Conservation (phyloP, 1,140 invertebrate species). For the Apis cerana region DNA sequence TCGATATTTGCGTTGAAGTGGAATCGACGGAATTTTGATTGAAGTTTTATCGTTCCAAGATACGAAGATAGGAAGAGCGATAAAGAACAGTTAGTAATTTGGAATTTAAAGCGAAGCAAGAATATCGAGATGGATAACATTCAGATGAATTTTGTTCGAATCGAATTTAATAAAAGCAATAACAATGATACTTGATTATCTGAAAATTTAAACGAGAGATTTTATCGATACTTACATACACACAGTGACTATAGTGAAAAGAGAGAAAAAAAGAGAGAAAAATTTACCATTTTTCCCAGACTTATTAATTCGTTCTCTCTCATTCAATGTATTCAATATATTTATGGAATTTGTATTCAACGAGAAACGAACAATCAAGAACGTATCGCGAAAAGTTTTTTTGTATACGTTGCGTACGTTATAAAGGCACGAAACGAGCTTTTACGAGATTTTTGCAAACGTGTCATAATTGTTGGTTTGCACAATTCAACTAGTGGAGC, state of each 20-base stretch:
- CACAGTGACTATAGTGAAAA: too few species aligned
- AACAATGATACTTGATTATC: neutral
- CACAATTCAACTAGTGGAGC: constrained; percentile 49
- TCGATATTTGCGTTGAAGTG: neutral
- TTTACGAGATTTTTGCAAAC: constrained; percentile 15
- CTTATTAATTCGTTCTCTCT: neutral
- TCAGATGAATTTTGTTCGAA: neutral
- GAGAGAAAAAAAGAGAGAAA: too few species aligned
- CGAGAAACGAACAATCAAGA: neutral
- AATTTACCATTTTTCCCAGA: neutral
- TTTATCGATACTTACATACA: too few species aligned
- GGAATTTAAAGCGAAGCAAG: neutral
- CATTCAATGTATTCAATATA: neutral
- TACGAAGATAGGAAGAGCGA: neutral
- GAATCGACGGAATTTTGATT: neutral
- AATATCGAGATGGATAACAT: neutral
- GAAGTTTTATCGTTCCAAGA: neutral
- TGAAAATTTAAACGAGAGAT: neutral
- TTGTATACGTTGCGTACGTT: neutral
- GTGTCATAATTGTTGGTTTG: constrained; percentile 57
- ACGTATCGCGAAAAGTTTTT: too few species aligned
- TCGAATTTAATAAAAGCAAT: neutral
- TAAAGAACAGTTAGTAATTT: too few species aligned
- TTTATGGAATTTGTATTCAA: constrained; percentile 58
- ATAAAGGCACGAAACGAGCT: constrained; percentile 22